These are phyloP conservation scores for Julus scanicus DNA, from an alignment of 2,888 invertebrate genomes.

Conservation along the genomic window DNA sequence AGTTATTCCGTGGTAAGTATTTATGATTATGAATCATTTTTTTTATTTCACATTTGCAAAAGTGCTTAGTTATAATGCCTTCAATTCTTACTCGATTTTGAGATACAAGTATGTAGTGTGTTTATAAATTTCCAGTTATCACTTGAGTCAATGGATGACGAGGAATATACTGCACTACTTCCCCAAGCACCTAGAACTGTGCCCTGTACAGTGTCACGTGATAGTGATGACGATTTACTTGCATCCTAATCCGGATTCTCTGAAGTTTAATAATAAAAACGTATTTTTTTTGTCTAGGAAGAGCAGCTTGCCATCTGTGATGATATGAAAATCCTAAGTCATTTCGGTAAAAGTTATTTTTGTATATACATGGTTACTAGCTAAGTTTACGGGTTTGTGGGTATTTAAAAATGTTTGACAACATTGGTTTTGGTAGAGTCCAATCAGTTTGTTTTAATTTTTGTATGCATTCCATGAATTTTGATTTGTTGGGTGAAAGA, in stretches of 20 bases:
- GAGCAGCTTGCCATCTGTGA: slow-evolving; percentile 9
- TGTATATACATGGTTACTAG: not conserved
- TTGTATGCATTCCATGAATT: not conserved
- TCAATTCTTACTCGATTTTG: too few relatives aligned
- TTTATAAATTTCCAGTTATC: not conserved
- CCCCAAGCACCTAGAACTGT: not conserved
- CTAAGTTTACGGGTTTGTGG: not conserved
- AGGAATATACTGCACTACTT: slow-evolving; percentile 7
- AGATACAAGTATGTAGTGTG: too few relatives aligned
- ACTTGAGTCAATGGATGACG: not conserved
- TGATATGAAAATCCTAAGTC: slow-evolving; percentile 27
- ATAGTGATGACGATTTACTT: not conserved
- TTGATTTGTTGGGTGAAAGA: not conserved
- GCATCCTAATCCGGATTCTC: not conserved
- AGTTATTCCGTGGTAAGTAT: slow-evolving; percentile 45
- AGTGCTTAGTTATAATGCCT: too few relatives aligned
- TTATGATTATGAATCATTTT: too few relatives aligned
- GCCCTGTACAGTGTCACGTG: not conserved
- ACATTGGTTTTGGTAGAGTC: not conserved
- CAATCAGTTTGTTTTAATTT: not conserved
- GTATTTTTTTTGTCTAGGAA: not conserved
- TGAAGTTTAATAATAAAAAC: not conserved
- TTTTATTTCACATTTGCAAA: too few relatives aligned
- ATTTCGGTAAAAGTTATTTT: slow-evolving; percentile 27
- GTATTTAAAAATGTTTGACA: not conserved